Base-by-base conservation (phyloP, 2,888 invertebrate genomes). In the Drosophila atripex region DNA sequence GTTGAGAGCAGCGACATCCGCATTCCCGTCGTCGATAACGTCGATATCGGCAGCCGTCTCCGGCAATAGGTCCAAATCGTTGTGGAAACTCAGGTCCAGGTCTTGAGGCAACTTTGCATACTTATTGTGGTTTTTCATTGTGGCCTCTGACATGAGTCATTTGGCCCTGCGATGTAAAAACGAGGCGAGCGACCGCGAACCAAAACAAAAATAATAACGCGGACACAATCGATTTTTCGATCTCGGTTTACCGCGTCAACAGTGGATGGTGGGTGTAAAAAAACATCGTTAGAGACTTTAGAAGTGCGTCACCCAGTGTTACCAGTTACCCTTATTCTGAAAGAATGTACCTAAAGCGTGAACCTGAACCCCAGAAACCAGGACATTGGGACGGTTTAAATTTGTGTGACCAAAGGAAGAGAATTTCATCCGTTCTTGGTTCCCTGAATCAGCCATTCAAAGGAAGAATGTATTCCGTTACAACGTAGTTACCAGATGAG, bases 101-200 rank as follows among this genome's bases (percentile, higher is more conserved):
- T 91, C 91, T 87, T 91, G 91, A 80, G 91, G 90, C 71, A 91
- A 78, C 86, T 91, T 91, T 56, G 88, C 90, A 90, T 91, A 91
- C 80, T 91, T 91, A 79, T 90, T 90, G 77, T 90, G 90, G 79
- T 86, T 88, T 91, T 91, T 91, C 91, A 91, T 90, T 85, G 77
- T 80, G 86, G 58, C 46, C 55, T 59, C 54, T 66, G 52, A 69
- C 71, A 66, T 83, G 83, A 87, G 85, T 87, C 83, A 87, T 85
- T 59, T 50, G 71, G 73, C 38, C 56, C 66, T 64, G 68, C 51
- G 46, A 38, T 35, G 41, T 28, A 28, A 9, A 30, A 53, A 49
- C 43, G 39, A 38, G 16, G 30, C 53, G 47, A 28, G 46, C 57
- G 45, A 43, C 45, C 45, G 51, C 63, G 66, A 75, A 77, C 71